phyloP scores from a whole-genome alignment of 2,888 invertebrate species.

The Campoplex nolae region DNA sequence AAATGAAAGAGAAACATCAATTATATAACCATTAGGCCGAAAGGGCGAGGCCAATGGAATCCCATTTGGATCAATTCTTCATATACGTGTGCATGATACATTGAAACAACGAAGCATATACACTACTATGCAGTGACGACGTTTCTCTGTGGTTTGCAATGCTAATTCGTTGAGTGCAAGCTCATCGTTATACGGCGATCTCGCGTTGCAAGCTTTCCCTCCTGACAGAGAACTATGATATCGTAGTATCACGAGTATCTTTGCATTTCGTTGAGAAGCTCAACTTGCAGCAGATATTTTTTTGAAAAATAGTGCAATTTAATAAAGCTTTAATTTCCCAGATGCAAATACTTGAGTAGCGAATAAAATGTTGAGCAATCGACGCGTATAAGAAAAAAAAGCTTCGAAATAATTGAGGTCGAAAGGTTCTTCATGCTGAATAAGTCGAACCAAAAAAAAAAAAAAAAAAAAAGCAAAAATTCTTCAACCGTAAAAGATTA shows the following conservation, averaged over 20 bases:
- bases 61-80: slow-evolving; percentile 50
- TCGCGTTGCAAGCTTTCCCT: slow-evolving; percentile 16
- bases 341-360: neutral
- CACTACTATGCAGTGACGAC: slow-evolving; percentile 15
- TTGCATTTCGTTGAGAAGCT: neutral
- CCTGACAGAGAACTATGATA: neutral
- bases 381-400: neutral
- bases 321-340: neutral
- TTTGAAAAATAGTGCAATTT: neutral
- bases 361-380: neutral
- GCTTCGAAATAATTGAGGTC: neutral
- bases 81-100: slow-evolving; percentile 15
- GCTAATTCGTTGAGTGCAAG: slow-evolving; percentile 67
- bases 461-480: too few species aligned
- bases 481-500: neutral
- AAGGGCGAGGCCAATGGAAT: slow-evolving; percentile 32
- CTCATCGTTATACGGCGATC: slow-evolving; percentile 32
- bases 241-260: neutral
- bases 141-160: slow-evolving; percentile 62
- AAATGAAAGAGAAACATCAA: slow-evolving; percentile 61
- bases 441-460: neutral
- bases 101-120: slow-evolving; percentile 31
- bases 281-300: neutral
- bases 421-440: neutral
- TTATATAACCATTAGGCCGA: slow-evolving; percentile 19